phyloP scores from a whole-genome alignment of 2,113 vertebrate species.

The Nanorana parkeri region DNA sequence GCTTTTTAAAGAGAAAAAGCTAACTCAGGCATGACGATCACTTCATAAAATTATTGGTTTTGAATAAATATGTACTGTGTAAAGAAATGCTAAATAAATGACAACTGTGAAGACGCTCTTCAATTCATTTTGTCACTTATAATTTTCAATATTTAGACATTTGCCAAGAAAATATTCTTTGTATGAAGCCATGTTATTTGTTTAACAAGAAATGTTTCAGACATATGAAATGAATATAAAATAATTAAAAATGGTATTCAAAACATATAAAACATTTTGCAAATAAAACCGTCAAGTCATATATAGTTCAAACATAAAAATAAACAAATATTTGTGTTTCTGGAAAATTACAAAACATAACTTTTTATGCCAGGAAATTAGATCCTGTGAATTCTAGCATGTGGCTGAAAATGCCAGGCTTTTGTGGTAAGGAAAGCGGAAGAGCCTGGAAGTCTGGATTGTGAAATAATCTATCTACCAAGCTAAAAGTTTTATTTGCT shows the following conservation, averaged over 20 bases:
- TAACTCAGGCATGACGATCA: no score
- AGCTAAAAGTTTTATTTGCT: no score
- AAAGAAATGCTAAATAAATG: constrained; percentile 19
- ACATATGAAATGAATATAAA: constrained; percentile 35
- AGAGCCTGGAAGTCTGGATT: no score
- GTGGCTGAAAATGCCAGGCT: neutral
- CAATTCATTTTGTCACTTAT: constrained; percentile 15
- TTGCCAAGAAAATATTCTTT: constrained; percentile 28
- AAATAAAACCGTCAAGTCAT: constrained; percentile 40
- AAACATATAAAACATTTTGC: constrained; percentile 46
- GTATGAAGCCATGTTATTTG: neutral
- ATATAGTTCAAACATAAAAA: constrained; percentile 23
- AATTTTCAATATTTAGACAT: constrained; percentile 16
- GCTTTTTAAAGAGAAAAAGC: no score
- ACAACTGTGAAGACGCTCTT: neutral
- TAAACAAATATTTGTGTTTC: constrained; percentile 19
- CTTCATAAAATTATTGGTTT: neutral
- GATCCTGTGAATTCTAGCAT: neutral
- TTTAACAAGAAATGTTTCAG: constrained; percentile 20
- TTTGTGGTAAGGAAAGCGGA: no score
- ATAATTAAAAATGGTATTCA: constrained; percentile 38
- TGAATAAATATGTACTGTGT: neutral
- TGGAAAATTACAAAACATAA: constrained; percentile 28
- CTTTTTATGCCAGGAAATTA: neutral
- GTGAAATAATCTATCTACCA: no score